Evolutionary conservation across 1,140 invertebrate species (phyloP).

Genomic region (silkworm (Bombyx mori)): ASM3026992v2 NC_085109.1:8904501-8905000

Average conservation of each 20-base stretch:
- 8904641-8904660: slow-evolving; percentile 52
- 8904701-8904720: slow-evolving; percentile 44
- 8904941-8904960: too few relatives aligned
- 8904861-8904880: too few relatives aligned
- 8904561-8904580: slow-evolving; percentile 16
- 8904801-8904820: too few relatives aligned
- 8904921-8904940: too few relatives aligned
- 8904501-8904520: too few relatives aligned
- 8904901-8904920: too few relatives aligned
- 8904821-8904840: too few relatives aligned
- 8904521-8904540: too few relatives aligned
- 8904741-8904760: slow-evolving; percentile 16
- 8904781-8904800: not conserved
- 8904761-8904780: slow-evolving; percentile 18
- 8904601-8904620: slow-evolving; percentile 22
- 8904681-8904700: slow-evolving; percentile 32
- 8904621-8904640: slow-evolving; percentile 51
- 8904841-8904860: too few relatives aligned
- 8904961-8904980: too few relatives aligned
- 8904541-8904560: not conserved
- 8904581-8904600: slow-evolving; percentile 13
- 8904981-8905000: too few relatives aligned
- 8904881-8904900: too few relatives aligned
- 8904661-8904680: slow-evolving; percentile 67
- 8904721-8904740: slow-evolving; percentile 14